Evolutionary conservation across 2,113 vertebrate species (phyloP).

Genomic region (Melanerpes aurifrons): DNA sequence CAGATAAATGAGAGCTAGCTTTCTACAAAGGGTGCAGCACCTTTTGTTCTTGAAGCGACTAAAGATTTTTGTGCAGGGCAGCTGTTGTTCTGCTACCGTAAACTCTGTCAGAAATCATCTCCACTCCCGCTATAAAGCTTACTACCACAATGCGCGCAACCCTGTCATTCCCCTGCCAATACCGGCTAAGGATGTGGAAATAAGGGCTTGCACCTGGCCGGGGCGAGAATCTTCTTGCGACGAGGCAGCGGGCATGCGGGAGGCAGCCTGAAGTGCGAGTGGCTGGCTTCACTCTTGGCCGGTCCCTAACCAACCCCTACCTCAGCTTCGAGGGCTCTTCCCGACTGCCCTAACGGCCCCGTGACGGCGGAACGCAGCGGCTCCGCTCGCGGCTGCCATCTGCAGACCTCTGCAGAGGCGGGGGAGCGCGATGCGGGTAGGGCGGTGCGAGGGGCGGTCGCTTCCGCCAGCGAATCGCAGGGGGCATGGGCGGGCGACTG

Average conservation of each 20-base stretch:
- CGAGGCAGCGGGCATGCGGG: background rate
- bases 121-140: background rate
- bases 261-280: rapidly evolving
- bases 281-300: background rate
- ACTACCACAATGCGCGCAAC: background rate
- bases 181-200: background rate
- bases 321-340: background rate
- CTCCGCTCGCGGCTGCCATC: no score
- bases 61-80: background rate
- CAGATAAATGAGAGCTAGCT: background rate
- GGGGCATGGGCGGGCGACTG: no score
- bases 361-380: no score
- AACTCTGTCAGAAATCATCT: background rate
- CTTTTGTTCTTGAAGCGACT: background rate
- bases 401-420: no score
- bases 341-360: background rate
- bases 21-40: background rate
- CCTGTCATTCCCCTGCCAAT: rapidly evolving
- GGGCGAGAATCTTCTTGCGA: rapidly evolving
- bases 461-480: background rate
- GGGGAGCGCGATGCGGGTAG: background rate
- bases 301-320: background rate
- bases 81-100: background rate
- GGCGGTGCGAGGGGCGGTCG: background rate
- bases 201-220: rapidly evolving